phyloP scores from a whole-genome alignment of 1,140 invertebrate genomes.

The Drosophila dunni region DNA sequence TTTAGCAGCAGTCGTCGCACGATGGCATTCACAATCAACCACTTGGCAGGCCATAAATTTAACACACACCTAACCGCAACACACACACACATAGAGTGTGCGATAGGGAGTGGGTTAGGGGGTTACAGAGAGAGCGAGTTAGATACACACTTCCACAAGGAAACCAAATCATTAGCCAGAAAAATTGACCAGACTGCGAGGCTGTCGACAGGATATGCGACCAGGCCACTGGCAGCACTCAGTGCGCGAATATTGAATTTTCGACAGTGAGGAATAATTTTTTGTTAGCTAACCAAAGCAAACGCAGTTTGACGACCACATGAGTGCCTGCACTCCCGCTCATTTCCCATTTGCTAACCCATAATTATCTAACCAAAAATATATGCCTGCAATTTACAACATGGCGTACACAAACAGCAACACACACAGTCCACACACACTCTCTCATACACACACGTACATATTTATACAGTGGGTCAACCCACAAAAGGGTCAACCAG shows the following conservation, averaged over 20 bases:
- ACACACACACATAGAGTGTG: neutral
- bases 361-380: slow-evolving; percentile 73
- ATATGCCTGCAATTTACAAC: slow-evolving; percentile 50
- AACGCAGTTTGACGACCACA: slow-evolving; percentile 74
- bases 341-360: slow-evolving; percentile 16
- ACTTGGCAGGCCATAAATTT: slow-evolving; percentile 80
- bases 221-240: slow-evolving; percentile 7
- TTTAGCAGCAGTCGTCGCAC: slow-evolving; percentile 50
- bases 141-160: slow-evolving; percentile 47
- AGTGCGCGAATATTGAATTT: slow-evolving; percentile 27
- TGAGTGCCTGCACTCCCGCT: slow-evolving; percentile 14
- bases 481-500: slow-evolving; percentile 42
- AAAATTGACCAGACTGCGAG: slow-evolving; percentile 67
- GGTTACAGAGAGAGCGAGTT: neutral
- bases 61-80: slow-evolving; percentile 59
- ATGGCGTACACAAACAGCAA: neutral
- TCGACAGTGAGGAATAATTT: slow-evolving; percentile 64
- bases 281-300: slow-evolving; percentile 51
- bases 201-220: slow-evolving; percentile 26
- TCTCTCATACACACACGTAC: neutral
- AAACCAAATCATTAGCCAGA: slow-evolving; percentile 80
- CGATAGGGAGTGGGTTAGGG: neutral
- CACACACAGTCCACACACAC: neutral
- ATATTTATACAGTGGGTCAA: neutral
- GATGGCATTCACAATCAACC: slow-evolving; percentile 76